Base-by-base conservation (phyloP, 2,888 invertebrate species). In the Drosophila eohydei region DNA sequence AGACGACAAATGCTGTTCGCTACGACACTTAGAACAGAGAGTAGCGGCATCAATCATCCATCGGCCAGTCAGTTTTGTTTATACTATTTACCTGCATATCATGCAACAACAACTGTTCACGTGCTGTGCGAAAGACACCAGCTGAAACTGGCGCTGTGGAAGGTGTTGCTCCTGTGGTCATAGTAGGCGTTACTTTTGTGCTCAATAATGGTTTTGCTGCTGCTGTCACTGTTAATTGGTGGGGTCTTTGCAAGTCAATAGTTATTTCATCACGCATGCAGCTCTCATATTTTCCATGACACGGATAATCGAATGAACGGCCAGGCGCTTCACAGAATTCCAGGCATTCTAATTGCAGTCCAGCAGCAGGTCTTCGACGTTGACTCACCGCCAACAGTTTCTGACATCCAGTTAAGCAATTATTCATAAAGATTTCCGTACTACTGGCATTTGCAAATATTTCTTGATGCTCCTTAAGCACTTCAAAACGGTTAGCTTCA, bases 61-160 rank as follows among this genome's bases (percentile, higher is more conserved):
- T 30, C 11, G 1, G 34, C 36, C 14, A 14, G 14, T 46, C 46
- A 8, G 3, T 4, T 28, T 8, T 14, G 9, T 3, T 1, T 12
- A 12, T 2, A 6, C 14, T 3, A 28, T 2, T 56, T 38, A 78
- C 92, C 81, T 91, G 90, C 4, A 78, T 28, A 16, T 81, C 83
- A 40, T 90, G 90, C 6, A 87, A 4, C 0, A 71, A 38, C 5
- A 91, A 59, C 48, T 91, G 84, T n/a, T 92, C 91, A 0, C 88
- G 76, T 0, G 92, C 93, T 0, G 93, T 91, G 6, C 83, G 88
- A 28, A 54, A 58, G 6, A 9, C 26, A 9, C 26, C 36, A n/a
- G 9, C 9, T 52, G 26, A 9, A 2, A 9, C 14, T 38, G 34
- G 30, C 1, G 12, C 43, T 1, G 58, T 0, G 3, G 30, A 21